A percentile compares a stretch with the other conserved stretches of the same genome.
Conservation (phyloP, 2,113 vertebrate species). For the Campylomormyrus tamandua region DNA sequence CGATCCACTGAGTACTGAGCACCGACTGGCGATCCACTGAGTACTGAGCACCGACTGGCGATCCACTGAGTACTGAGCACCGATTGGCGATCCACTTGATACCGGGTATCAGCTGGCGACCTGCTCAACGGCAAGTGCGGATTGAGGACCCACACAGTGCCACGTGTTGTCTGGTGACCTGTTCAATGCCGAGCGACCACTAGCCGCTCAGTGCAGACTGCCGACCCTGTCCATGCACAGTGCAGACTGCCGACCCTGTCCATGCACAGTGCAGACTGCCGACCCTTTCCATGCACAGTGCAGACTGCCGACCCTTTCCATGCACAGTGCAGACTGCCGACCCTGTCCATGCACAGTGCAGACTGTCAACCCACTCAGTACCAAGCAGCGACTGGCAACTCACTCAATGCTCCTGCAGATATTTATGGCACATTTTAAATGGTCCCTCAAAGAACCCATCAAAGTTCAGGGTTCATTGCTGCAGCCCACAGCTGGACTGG, state of each 20-base stretch:
- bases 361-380: neutral
- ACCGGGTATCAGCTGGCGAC: neutral
- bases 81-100: neutral
- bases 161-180: neutral
- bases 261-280: neutral
- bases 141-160: neutral
- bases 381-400: neutral
- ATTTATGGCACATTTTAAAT: neutral
- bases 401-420: neutral
- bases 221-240: no score
- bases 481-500: neutral
- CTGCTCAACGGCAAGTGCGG: neutral
- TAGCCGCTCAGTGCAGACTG: neutral
- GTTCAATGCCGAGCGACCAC: neutral
- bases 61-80: no score
- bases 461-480: neutral
- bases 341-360: neutral
- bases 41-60: neutral
- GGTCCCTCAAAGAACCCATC: neutral
- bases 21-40: no score
- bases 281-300: neutral
- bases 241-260: no score
- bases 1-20: neutral
- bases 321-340: no score
- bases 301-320: neutral